Conservation (phyloP, 2,888 invertebrate genomes). For the Dastarcus helophoroides region DNA sequence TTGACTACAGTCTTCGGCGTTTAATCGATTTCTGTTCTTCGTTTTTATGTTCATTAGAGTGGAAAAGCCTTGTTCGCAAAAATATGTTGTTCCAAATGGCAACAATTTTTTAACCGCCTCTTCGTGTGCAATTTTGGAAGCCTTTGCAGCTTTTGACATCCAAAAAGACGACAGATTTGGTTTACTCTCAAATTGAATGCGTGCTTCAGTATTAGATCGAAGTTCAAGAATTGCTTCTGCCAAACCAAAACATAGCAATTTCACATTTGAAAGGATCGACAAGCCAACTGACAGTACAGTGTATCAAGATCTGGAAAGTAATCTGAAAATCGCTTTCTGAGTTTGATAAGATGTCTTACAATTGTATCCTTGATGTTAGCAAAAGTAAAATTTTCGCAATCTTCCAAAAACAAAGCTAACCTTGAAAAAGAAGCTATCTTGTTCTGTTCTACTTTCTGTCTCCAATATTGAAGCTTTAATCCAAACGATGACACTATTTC, state of each 20-base stretch:
- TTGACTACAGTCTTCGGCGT: slow-evolving; percentile 16
- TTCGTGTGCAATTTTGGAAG: slow-evolving; percentile 19
- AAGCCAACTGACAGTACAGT: slow-evolving; percentile 12
- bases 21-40: slow-evolving; percentile 17
- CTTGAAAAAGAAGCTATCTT: slow-evolving; percentile 17
- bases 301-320: slow-evolving; percentile 19
- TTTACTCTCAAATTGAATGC: slow-evolving; percentile 18
- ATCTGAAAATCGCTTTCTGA: slow-evolving; percentile 18
- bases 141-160: slow-evolving; percentile 20
- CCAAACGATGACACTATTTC: slow-evolving; percentile 16
- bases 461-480: slow-evolving; percentile 17
- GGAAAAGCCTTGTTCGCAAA: no score
- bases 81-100: slow-evolving; percentile 8
- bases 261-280: slow-evolving; percentile 12
- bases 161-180: slow-evolving; percentile 17
- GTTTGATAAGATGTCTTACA: slow-evolving; percentile 18
- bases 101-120: slow-evolving; percentile 8
- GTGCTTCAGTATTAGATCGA: slow-evolving; percentile 18
- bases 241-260: slow-evolving; percentile 14
- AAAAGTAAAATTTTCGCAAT: slow-evolving; percentile 18
- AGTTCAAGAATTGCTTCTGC: slow-evolving; percentile 18
- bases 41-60: slow-evolving; percentile 18
- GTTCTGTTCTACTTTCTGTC: slow-evolving; percentile 18
- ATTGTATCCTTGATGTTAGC: slow-evolving; percentile 17
- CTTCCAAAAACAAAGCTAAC: slow-evolving; percentile 17